Evolutionary conservation across 1,140 invertebrate species (phyloP).

Genomic region (Drosophila insularis): DNA sequence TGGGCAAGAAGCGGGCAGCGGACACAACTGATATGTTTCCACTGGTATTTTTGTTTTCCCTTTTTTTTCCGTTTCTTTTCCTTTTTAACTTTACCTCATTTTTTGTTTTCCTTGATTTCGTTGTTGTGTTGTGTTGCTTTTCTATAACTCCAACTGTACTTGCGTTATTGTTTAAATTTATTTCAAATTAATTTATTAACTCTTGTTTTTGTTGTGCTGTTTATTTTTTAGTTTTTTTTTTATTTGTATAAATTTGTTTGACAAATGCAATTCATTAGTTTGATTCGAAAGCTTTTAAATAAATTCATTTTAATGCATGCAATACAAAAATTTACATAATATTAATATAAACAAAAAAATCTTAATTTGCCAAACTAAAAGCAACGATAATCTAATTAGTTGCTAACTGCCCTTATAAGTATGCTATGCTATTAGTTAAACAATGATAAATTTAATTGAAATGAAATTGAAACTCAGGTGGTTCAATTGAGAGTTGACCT

Average conservation of each 20-base stretch:
- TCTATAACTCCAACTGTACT: background rate
- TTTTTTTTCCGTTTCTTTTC: slow-evolving; percentile 42
- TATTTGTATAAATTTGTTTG: background rate
- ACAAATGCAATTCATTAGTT: slow-evolving; percentile 9
- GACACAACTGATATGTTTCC: slow-evolving; percentile 88
- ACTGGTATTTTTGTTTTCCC: slow-evolving; percentile 88
- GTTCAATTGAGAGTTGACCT: background rate
- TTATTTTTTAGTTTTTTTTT: slow-evolving; percentile 7
- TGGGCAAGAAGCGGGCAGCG: slow-evolving; percentile 90
- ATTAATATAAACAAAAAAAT: background rate
- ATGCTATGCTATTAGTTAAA: background rate
- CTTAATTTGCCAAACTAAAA: background rate
- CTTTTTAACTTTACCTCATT: slow-evolving; percentile 32
- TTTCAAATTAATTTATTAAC: slow-evolving; percentile 8
- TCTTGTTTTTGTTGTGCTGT: slow-evolving; percentile 14
- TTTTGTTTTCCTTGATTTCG: slow-evolving; percentile 34
- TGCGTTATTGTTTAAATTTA: too few species aligned
- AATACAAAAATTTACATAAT: background rate
- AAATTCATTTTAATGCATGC: slow-evolving; percentile 6
- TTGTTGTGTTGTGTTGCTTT: slow-evolving; percentile 20
- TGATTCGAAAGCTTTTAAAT: background rate
- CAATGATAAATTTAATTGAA: background rate
- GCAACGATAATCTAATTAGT: slow-evolving; percentile 2
- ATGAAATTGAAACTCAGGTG: too few species aligned
- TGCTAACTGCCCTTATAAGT: background rate